phyloP scores from a whole-genome alignment of 1,140 invertebrate species.

The Heliconius hewitsoni region DNA sequence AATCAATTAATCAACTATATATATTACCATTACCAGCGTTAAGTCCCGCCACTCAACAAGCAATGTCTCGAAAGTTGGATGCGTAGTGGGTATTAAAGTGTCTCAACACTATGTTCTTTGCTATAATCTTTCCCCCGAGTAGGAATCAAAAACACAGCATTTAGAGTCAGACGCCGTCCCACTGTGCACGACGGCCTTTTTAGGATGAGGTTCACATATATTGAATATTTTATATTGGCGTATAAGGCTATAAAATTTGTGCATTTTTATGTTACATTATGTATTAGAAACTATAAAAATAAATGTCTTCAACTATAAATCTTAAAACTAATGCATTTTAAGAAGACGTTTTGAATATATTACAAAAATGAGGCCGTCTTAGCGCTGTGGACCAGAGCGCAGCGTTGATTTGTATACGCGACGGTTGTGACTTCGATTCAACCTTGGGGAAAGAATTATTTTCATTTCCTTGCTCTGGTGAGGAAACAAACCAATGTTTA shows the following conservation, averaged over 20 bases:
- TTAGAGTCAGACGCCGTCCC: too few relatives aligned
- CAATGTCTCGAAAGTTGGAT: not conserved
- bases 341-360: not conserved
- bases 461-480: not conserved
- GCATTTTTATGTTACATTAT: not conserved
- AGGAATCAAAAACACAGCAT: too few relatives aligned
- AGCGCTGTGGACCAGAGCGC: not conserved
- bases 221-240: not conserved
- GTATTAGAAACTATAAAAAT: not conserved
- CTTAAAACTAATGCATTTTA: conserved; percentile 1
- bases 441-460: not conserved
- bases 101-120: not conserved
- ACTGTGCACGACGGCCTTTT: not conserved
- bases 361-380: not conserved
- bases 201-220: not conserved
- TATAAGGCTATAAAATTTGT: conserved; percentile 10
- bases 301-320: conserved; percentile 1
- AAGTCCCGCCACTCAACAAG: not conserved
- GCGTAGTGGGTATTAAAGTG: not conserved
- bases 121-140: too few relatives aligned
- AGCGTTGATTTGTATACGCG: too few relatives aligned
- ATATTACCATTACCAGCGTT: not conserved
- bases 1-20: not conserved
- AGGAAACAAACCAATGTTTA: too few relatives aligned
- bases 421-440: not conserved